phyloP scores from a whole-genome alignment of 2,888 invertebrate species.

The Sarcophaga variegata region DNA sequence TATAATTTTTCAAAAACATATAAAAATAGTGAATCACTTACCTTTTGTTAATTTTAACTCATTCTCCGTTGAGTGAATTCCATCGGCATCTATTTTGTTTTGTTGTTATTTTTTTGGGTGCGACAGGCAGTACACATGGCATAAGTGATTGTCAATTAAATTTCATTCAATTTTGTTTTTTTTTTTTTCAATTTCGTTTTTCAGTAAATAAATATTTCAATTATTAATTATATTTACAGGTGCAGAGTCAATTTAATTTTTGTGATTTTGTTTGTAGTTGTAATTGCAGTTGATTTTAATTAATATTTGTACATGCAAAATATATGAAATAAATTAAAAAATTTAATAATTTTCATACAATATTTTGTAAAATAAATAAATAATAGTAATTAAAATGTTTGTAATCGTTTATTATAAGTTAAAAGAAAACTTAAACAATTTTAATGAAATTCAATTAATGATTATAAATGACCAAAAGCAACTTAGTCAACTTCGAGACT shows the following conservation, averaged over 20 bases:
- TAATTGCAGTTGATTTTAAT: conserved; percentile 35
- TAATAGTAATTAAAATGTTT: no score
- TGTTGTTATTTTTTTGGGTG: conserved; percentile 27
- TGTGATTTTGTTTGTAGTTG: conserved; percentile 22
- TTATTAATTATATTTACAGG: conserved; percentile 30
- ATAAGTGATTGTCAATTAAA: conserved; percentile 43
- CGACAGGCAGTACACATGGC: conserved; percentile 63
- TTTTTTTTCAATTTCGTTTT: conserved; percentile 62
- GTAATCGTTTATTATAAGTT: no score
- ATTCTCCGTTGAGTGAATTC: conserved; percentile 73
- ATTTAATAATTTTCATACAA: neutral
- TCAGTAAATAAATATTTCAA: conserved; percentile 2
- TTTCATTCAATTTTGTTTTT: conserved; percentile 54
- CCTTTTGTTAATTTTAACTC: conserved; percentile 78
- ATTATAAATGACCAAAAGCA: no score
- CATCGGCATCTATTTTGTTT: conserved; percentile 73
- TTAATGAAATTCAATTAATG: no score
- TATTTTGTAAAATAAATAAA: no score
- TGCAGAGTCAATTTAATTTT: conserved; percentile 42
- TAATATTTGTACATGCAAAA: conserved; percentile 38
- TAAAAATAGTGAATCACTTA: conserved; percentile 74
- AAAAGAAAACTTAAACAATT: no score
- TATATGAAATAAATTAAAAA: conserved; percentile 15
- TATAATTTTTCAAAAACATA: no score
- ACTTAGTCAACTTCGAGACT: no score